Evolutionary conservation across 2,113 vertebrate species (phyloP), one percentile per base, ranked within the genome.

Genomic region (Bubo blakistoni): DNA sequence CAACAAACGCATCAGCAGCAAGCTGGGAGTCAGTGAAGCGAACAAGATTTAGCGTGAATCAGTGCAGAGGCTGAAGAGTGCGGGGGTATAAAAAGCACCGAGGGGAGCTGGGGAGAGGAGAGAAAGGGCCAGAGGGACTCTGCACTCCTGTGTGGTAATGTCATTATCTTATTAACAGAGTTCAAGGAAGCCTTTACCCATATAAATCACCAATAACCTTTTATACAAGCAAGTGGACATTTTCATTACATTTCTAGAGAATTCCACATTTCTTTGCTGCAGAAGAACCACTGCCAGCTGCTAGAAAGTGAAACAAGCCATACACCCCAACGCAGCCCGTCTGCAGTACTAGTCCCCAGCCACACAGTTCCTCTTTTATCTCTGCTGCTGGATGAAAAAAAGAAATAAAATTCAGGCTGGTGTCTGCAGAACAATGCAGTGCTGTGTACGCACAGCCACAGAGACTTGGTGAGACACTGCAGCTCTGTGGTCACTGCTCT

Each of bases 281-380:
- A 90, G 61, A 47, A 40, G 30, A 63, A 44, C 11, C 2, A 5
- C 13, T 2, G 4, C 16, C 58, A 81, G 92, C 71, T 80, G 85
- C 82, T 54, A 49, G 80, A 10, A 87, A 81, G 38, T 4, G 57
- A 70, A 72, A 86, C 0, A 2, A 58, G 51, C 51, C 52, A 4
- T 0, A 7, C 12, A 20, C 10, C 9, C 9, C 85, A 80, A 34
- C 4, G 7, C 67, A 62, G 86, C 9, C 30, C 0, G 0, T 26
- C 66, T 38, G 10, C 34, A 69, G 63, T 0, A 6, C 76, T 0
- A 16, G 5, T 4, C 40, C 77, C 78, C 87, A 38, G 47, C 74
- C 10, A 1, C 71, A 80, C 67, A 69, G 94, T 29, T 97, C 92
- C 86, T 46, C 90, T 92, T 96, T 81, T 25, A 63, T 81, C 61